These are phyloP conservation scores for Caranx ignobilis DNA, from an alignment of 2,113 vertebrate genomes.

Conservation along the genomic window DNA sequence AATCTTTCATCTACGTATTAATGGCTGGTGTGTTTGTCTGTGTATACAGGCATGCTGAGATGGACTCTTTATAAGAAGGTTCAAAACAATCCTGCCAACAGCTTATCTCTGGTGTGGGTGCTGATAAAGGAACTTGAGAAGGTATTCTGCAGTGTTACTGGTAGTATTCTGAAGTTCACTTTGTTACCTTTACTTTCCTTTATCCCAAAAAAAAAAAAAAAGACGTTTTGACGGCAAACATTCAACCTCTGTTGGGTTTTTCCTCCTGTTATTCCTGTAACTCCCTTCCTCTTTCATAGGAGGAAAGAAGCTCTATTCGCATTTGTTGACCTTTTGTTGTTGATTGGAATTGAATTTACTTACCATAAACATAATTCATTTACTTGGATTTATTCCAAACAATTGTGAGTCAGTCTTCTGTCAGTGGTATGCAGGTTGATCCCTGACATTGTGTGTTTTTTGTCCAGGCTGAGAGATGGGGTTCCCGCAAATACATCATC, in stretches of 20 bases:
- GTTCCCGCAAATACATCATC: constrained; percentile 87
- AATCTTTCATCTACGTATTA: constrained; percentile 6
- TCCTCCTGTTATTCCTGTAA: not conserved
- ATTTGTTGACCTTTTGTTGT: not conserved
- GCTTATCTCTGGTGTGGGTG: constrained; percentile 86
- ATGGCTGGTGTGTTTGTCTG: constrained; percentile 20
- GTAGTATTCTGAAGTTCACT: not conserved
- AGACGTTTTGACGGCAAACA: not conserved
- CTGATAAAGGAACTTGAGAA: constrained; percentile 93
- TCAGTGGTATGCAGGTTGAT: not conserved
- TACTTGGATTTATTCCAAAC: not conserved
- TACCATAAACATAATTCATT: not conserved
- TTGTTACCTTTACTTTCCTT: not conserved
- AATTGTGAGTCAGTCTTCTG: not conserved
- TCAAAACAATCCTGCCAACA: constrained; percentile 85
- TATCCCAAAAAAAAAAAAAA: not conserved
- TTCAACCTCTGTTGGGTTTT: not conserved
- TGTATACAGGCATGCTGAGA: constrained; percentile 90
- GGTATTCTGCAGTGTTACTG: constrained; percentile 75
- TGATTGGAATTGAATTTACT: not conserved
- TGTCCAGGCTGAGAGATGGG: constrained; percentile 88
- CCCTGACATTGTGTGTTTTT: constrained; percentile 28
- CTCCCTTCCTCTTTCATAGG: constrained; percentile 9
- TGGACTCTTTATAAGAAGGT: constrained; percentile 96
- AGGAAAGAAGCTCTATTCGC: not conserved